Base-by-base conservation (phyloP, 2,888 invertebrate species). In the Netelia melanura region DNA sequence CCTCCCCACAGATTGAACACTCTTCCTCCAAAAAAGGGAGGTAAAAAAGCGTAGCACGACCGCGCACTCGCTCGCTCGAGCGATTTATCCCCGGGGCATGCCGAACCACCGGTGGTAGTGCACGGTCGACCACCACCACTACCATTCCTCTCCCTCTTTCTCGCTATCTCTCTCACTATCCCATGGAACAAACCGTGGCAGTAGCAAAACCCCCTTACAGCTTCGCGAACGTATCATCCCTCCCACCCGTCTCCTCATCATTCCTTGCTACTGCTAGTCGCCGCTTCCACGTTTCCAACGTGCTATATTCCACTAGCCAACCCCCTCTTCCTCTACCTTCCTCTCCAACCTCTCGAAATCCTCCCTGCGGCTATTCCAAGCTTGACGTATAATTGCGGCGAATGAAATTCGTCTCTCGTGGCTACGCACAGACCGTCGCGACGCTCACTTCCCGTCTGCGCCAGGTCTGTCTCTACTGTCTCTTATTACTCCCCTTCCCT, bases 1-100 rank as follows among this genome's bases (percentile, higher is more conserved):
- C 89, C 87, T 86, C 88, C 87, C 89, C 87, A 87, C 88, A 90
- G 90, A 90, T 91, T 91, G 90, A 90, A 89, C 88, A 86, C 87
- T 86, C 87, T 88, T 88, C 86, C 77, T 81, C 58, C 81, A 61
- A 70, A 83, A 88, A 86, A 83, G 68, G 44, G 83, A 84, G 67
- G 21, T 80, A 86, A 88, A 88, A 88, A 68, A 86, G 38, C 62
- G 68, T 58, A 74, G 72, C 72, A 82, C 76, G 76, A 77, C 68
- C 78, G 81, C 81, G 84, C 56, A 79, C 74, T 74, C 81, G 77
- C 58, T 79, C 71, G 81, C 64, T 78, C 54, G 78, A 75, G 83
- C 83, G 84, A 87, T 83, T 84, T 83, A 86, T 86, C 86, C 87
- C 84, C 62, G 82, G 87, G 86, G 83, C 84, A 86, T 81, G 83